phyloP scores from a whole-genome alignment of 2,113 vertebrate species.

The Loxodonta africana region DNA sequence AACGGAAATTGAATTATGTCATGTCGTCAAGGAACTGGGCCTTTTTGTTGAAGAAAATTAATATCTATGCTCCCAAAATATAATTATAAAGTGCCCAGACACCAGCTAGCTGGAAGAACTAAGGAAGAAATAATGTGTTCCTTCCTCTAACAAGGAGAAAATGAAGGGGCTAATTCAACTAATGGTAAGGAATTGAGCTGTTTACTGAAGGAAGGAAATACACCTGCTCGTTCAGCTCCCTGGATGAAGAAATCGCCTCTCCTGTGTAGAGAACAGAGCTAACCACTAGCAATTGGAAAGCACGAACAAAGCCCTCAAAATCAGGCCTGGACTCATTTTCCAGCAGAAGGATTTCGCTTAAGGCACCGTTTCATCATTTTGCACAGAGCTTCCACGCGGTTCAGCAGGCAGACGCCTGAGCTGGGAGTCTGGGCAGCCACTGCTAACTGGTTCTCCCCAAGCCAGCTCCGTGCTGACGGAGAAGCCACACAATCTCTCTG shows the following conservation, averaged over 20 bases:
- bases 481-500: background rate
- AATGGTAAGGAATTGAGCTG: background rate
- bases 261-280: background rate
- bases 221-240: background rate
- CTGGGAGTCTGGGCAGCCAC: background rate
- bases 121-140: constrained; percentile 17
- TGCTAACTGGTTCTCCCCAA: background rate
- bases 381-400: background rate
- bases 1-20: constrained; percentile 80
- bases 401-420: background rate
- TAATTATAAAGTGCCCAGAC: constrained; percentile 69
- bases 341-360: background rate
- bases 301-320: background rate
- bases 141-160: constrained; percentile 39
- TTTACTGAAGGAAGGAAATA: constrained; percentile 13
- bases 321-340: background rate
- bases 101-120: constrained; percentile 39
- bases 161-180: constrained; percentile 46
- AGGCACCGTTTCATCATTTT: background rate
- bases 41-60: constrained; percentile 82
- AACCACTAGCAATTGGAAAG: too few species aligned
- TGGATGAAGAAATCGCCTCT: background rate
- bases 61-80: constrained; percentile 67
- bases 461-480: fast-evolving
- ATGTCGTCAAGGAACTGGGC: constrained; percentile 66